Conservation (phyloP, 2,797 vertebrate species). For the Hypotaenidia philippensis region DNA sequence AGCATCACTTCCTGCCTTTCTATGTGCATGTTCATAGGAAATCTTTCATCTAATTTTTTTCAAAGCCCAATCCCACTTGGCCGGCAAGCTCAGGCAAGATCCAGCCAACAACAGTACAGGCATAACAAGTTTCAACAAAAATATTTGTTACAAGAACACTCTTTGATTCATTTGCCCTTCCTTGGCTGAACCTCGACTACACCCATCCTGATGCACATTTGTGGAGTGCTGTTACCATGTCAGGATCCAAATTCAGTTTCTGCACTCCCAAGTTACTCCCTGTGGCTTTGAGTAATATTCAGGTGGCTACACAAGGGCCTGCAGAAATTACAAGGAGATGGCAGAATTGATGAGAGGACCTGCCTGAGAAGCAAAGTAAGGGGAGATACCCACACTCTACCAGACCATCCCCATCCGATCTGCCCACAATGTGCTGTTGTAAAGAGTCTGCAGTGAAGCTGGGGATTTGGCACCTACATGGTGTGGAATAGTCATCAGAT, state of each 20-base stretch:
- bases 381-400: conserved; percentile 50
- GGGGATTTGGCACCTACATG: conserved; percentile 75
- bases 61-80: conserved; percentile 38
- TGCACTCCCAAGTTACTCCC: conserved; percentile 15
- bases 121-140: conserved; percentile 69
- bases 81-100: conserved; percentile 48
- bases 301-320: conserved; percentile 46
- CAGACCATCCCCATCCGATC: conserved; percentile 25
- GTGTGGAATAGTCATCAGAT: conserved; percentile 80
- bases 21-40: conserved; percentile 46
- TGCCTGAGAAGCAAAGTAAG: conserved; percentile 65
- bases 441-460: conserved; percentile 73
- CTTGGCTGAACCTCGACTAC: conserved; percentile 43
- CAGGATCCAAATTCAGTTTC: conserved; percentile 31
- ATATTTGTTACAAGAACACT: conserved; percentile 48
- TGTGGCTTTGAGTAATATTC: conserved; percentile 21
- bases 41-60: conserved; percentile 57
- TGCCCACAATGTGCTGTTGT: conserved; percentile 79
- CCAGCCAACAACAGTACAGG: conserved; percentile 46
- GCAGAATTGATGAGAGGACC: conserved; percentile 34
- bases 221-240: not conserved
- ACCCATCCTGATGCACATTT: conserved; percentile 43
- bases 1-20: conserved; percentile 51
- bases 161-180: conserved; percentile 63
- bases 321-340: conserved; percentile 43